phyloP scores from a whole-genome alignment of 2,888 invertebrate species.

The Drosophila glabriapex region DNA sequence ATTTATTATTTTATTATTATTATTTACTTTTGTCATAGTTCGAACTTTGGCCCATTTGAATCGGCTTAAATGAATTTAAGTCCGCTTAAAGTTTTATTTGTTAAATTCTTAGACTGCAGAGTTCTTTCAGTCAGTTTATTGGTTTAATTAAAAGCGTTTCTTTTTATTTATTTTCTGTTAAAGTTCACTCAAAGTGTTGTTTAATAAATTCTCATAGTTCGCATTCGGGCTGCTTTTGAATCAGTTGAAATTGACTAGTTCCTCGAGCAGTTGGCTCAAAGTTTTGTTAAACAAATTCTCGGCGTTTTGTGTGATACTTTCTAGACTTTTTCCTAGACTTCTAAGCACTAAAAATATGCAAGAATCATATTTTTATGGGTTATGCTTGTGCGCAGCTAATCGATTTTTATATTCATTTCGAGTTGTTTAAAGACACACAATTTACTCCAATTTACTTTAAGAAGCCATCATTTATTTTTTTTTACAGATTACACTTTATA shows the following conservation, averaged over 20 bases:
- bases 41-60: background rate
- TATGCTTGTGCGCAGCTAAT: constrained; percentile 31
- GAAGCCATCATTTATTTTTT: background rate
- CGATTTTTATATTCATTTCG: constrained; percentile 27
- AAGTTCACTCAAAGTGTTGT: constrained; percentile 7
- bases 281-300: constrained; percentile 21
- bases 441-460: background rate
- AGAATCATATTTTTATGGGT: constrained; percentile 16
- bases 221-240: background rate
- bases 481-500: background rate
- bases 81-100: background rate
- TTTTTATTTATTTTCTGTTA: constrained; percentile 4
- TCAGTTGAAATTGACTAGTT: constrained; percentile 21
- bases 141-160: constrained; percentile 1
- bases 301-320: constrained; percentile 16
- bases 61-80: background rate
- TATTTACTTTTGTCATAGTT: background rate
- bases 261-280: constrained; percentile 7
- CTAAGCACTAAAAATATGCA: constrained; percentile 5
- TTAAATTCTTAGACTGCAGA: background rate
- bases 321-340: constrained; percentile 38
- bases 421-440: constrained; percentile 6
- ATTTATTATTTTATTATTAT: background rate
- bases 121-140: background rate
- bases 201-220: background rate